Conservation (phyloP, 2,113 vertebrate species). For the Syngnathus typhle region DNA sequence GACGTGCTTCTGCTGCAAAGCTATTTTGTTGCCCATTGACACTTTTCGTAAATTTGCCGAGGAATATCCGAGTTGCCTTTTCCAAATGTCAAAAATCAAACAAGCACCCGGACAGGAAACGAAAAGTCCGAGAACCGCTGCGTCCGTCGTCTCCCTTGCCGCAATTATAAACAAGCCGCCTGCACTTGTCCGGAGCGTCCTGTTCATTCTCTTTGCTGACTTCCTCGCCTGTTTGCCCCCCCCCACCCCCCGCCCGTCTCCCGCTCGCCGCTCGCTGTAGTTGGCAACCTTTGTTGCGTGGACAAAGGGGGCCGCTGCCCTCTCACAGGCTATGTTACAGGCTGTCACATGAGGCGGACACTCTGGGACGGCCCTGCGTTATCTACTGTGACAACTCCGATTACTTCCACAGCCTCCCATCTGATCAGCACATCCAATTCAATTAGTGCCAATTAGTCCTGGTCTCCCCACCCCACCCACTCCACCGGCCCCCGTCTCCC, state of each 20-base stretch:
- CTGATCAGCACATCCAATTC: constrained; percentile 76
- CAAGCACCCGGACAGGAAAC: no score
- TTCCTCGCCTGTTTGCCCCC: constrained; percentile 2
- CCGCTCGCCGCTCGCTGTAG: constrained; percentile 46
- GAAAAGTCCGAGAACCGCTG: no score
- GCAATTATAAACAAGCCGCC: not conserved
- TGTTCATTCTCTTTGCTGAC: not conserved
- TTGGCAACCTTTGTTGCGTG: constrained; percentile 59
- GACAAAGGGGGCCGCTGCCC: constrained; percentile 67
- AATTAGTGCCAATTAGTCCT: constrained; percentile 77
- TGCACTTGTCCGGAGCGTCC: not conserved
- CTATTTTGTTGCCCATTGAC: no score
- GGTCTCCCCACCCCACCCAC: constrained; percentile 32
- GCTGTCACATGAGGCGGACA: constrained; percentile 71
- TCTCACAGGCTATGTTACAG: constrained; percentile 77
- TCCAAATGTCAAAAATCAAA: no score
- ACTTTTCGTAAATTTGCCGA: no score
- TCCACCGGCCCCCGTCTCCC: not conserved
- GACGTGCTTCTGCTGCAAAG: no score
- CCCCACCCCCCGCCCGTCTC: no score
- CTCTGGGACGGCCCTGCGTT: constrained; percentile 65
- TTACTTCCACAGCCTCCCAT: constrained; percentile 75
- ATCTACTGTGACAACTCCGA: constrained; percentile 76
- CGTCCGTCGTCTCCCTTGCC: no score
- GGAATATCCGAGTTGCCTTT: no score